Base-by-base conservation (phyloP, 2,888 invertebrate genomes). In the Zaprionus bogoriensis region DNA sequence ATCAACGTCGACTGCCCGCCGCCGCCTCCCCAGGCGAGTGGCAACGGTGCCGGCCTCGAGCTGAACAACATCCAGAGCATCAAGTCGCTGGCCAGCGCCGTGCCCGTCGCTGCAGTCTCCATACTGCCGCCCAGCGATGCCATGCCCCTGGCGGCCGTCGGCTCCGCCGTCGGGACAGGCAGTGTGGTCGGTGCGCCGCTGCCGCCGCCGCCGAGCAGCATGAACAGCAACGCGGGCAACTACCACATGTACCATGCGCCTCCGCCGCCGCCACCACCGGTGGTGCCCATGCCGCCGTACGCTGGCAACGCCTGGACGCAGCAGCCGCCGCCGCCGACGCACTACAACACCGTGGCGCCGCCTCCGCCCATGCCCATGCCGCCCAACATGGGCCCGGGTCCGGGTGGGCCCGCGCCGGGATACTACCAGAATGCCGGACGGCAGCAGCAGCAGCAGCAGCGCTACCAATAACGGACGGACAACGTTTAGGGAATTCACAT, bases 41-140 rank as follows among this genome's bases (percentile, higher is more conserved):
- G 72, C 28, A 83, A 77, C 61, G 58, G 57, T 42, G 51, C 67
- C 7, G 36, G 10, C 4, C 7, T 32, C 28, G 89, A 89, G 44
- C 50, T 86, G 2, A 89, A 83, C 57, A 89, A 87, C 46, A 89
- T 89, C 64, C 89, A 89, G 60, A 73, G 64, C 32, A 89, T 89
- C 17, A 89, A 89, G 32, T 89, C 90, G 7, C 75, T 90, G 42
- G 84, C 89, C 23, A 87, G 65, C 51, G 67, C 86, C 5, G 73
- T 77, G 32, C 71, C 88, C 9, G 36, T 68, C 1, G 14, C 63
- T 7, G 62, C 68, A 17, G 39, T 71, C 12, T 42, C 65, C 14
- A 64, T 65, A 28, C 66, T 46, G 36, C 53, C 58, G 50, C 62
- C 50, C 19, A 55, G 9, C 14, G 77, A 79, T 10, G 41, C 66